Percentiles rank a stretch among this genome's conserved stretches.
Conservation (phyloP, 2,888 invertebrate species). For the Andrena chrysosceles region DNA sequence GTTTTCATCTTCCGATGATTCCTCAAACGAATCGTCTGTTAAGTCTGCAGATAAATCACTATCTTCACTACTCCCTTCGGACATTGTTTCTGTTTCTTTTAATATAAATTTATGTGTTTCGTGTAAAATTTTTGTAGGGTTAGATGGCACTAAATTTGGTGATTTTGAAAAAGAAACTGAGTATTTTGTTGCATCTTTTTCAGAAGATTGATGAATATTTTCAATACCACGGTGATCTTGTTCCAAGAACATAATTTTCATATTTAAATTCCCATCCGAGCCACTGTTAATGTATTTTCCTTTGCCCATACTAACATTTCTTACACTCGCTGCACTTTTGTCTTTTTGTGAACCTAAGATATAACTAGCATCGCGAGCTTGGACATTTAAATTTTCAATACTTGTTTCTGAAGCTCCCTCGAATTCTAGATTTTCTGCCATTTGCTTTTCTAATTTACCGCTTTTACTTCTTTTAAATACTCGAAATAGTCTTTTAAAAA, state of each 20-base stretch:
- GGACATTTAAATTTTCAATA: slow-evolving; percentile 10
- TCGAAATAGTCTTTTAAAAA: slow-evolving; percentile 62
- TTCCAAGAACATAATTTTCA: slow-evolving; percentile 64
- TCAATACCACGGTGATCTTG: slow-evolving; percentile 12
- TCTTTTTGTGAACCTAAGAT: neutral
- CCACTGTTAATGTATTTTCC: slow-evolving; percentile 15
- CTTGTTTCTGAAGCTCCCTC: slow-evolving; percentile 2
- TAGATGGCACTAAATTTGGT: slow-evolving; percentile 17
- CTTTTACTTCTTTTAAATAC: slow-evolving; percentile 55
- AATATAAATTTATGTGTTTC: slow-evolving; percentile 57
- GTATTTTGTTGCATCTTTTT: slow-evolving; percentile 13
- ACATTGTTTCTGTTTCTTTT: slow-evolving; percentile 59
- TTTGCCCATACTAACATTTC: neutral
- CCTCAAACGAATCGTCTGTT: slow-evolving; percentile 71
- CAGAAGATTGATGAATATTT: neutral
- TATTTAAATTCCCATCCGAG: slow-evolving; percentile 62
- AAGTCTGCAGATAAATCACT: slow-evolving; percentile 77
- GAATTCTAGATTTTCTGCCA: neutral
- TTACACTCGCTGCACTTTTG: neutral
- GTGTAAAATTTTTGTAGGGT: slow-evolving; percentile 14
- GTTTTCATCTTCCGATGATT: slow-evolving; percentile 75
- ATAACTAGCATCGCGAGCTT: slow-evolving; percentile 5
- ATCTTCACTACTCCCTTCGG: slow-evolving; percentile 75
- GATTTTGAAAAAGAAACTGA: slow-evolving; percentile 12
- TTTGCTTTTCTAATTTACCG: slow-evolving; percentile 21